phyloP scores from a whole-genome alignment of 2,797 vertebrate species.

The Otolemur crassicaudatus region DNA sequence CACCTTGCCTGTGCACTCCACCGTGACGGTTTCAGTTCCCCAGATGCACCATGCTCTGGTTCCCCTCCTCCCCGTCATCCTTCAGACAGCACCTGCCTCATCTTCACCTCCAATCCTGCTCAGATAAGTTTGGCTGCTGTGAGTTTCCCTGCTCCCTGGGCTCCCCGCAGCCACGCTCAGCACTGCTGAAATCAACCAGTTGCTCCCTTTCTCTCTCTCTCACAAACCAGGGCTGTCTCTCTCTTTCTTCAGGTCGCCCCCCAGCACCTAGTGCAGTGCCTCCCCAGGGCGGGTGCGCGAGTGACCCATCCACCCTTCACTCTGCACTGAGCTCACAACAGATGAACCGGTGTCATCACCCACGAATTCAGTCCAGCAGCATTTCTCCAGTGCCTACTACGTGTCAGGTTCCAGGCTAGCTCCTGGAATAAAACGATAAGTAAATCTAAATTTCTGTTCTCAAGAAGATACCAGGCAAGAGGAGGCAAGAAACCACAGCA shows the following conservation, averaged over 20 bases:
- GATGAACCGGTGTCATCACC: background rate
- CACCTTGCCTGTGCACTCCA: background rate
- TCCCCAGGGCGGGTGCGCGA: background rate
- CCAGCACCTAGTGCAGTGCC: background rate
- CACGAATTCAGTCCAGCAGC: too few relatives aligned
- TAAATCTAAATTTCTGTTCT: background rate
- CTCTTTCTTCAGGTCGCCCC: background rate
- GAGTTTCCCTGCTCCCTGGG: background rate
- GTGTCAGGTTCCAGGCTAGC: background rate
- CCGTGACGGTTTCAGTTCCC: constrained; percentile 38
- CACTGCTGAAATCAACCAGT: background rate
- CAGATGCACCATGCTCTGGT: background rate
- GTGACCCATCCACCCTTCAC: background rate
- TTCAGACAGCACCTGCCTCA: background rate
- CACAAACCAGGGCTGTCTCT: background rate
- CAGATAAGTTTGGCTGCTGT: background rate
- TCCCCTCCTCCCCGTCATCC: background rate
- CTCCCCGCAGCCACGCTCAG: background rate
- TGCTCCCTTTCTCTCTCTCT: background rate
- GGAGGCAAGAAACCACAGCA: background rate
- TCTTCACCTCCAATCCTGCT: background rate
- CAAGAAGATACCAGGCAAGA: background rate
- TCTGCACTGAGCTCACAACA: background rate
- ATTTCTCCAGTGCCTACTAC: background rate
- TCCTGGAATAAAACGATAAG: background rate